Evolutionary conservation across 2,888 invertebrate species (phyloP), one percentile per base, ranked within the genome.

Genomic region (Mythimna albipuncta): DNA sequence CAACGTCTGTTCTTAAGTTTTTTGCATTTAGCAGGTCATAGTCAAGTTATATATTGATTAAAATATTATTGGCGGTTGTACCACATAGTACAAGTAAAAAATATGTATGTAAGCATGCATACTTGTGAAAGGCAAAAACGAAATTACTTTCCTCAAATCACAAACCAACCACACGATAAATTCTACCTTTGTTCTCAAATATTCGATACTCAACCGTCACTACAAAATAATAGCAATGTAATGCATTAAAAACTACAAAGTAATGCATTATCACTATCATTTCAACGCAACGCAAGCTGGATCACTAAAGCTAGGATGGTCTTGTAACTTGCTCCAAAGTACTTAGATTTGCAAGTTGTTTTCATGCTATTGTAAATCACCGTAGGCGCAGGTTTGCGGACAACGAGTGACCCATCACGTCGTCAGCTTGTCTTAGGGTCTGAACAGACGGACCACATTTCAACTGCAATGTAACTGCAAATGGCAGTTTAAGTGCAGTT

Each of bases 221-320:
- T 54, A 47, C 62, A 72, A 41, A 11, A 44, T 44, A 11, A 63
- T 38, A 57, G 19, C 26, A n/a, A 19, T 32, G 11, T 62, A 63
- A n/a, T 72, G 7, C 47, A 62, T n/a, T 73, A 21, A n/a, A n/a
- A n/a, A n/a, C n/a, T n/a, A 63, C 26, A n/a, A 19, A 41, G 11
- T 62, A 63, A n/a, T 72, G 7, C 47, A 62, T n/a, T 73, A 21
- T 38, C n/a, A 6, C 41, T 38, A 62, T 55, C 11, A 73, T 63
- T 50, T 57, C 55, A 62, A 44, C 6, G 13, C 26, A 13, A 50
- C 26, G 38, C 38, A 10, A 59, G 11, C 47, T 19, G 57, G 26
- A 21, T 13, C 3, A 38, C 16, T 62, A 41, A 73, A 57, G 55
- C 47, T 32, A 38, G 47, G 55, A 6, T 9, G 5, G 11, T 2